phyloP scores from a whole-genome alignment of 2,797 vertebrate genomes.

The Perodicticus potto region DNA sequence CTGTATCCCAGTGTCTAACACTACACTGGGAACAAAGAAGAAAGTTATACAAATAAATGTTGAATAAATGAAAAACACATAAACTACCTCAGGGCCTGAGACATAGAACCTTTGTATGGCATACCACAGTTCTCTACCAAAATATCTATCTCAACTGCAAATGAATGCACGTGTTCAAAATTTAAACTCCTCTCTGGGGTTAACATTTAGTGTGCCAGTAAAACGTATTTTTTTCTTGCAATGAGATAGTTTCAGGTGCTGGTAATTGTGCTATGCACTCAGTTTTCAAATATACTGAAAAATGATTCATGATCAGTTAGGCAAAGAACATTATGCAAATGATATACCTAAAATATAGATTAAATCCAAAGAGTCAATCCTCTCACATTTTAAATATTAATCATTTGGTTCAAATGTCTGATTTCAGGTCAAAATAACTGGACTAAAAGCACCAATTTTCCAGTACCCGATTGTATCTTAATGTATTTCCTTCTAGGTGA shows the following conservation, averaged over 20 bases:
- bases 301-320: slow-evolving; percentile 66
- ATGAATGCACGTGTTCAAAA: not conserved
- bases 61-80: not conserved
- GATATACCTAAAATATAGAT: slow-evolving; percentile 58
- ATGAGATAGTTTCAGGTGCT: slow-evolving; percentile 34
- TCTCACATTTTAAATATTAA: slow-evolving; percentile 73
- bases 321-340: slow-evolving; percentile 68
- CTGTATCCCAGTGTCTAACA: not conserved
- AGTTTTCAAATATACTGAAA: slow-evolving; percentile 72
- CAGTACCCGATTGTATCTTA: slow-evolving; percentile 46
- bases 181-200: not conserved
- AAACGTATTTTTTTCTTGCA: slow-evolving; percentile 28
- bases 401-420: slow-evolving; percentile 53
- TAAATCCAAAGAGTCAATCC: slow-evolving; percentile 61
- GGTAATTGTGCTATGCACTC: not conserved
- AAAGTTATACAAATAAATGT: not conserved
- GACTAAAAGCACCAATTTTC: slow-evolving; percentile 45
- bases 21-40: not conserved
- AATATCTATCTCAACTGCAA: not conserved
- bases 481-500: slow-evolving; percentile 37
- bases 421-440: slow-evolving; percentile 50
- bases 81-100: not conserved
- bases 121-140: not conserved
- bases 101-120: not conserved
- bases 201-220: not conserved